Evolutionary conservation across 53 echinoderm and acorn worm genomes (phyloP).

Genomic region (Crossaster papposus): DNA sequence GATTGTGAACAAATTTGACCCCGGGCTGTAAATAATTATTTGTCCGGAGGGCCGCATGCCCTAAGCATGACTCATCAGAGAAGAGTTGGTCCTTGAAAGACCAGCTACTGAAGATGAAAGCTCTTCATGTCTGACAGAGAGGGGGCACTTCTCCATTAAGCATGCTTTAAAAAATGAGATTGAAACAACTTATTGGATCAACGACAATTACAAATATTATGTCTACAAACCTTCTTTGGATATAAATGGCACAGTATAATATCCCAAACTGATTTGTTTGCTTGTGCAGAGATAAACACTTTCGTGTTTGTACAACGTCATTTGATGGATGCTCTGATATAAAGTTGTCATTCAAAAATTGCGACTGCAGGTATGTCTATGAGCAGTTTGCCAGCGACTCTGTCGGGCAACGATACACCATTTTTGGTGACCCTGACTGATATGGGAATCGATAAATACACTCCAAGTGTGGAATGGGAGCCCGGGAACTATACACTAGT

Average conservation of each 20-base stretch:
- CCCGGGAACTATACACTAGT: slow-evolving; percentile 8
- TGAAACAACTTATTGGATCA: too few relatives aligned
- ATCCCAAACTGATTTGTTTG: not conserved
- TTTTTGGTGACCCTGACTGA: not conserved
- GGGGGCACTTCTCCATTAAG: not conserved
- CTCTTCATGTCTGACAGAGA: not conserved
- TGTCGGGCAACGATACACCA: not conserved
- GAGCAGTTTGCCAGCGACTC: not conserved
- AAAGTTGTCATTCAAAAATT: not conserved
- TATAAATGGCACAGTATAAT: too few relatives aligned
- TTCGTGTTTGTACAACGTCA: too few relatives aligned
- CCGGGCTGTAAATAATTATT: not conserved
- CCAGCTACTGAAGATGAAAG: not conserved
- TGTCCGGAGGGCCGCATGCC: not conserved
- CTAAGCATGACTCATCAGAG: not conserved
- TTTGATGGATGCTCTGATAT: too few relatives aligned
- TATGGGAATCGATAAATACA: not conserved
- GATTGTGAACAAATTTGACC: not conserved
- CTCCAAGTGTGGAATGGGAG: not conserved
- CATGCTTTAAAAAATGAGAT: not conserved
- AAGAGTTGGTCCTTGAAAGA: not conserved
- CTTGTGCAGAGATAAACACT: not conserved
- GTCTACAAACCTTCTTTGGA: too few relatives aligned
- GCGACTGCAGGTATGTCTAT: not conserved
- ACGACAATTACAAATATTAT: too few relatives aligned